phyloP scores from a whole-genome alignment of 2,113 vertebrate species.

The Sceloporus tristichus region DNA sequence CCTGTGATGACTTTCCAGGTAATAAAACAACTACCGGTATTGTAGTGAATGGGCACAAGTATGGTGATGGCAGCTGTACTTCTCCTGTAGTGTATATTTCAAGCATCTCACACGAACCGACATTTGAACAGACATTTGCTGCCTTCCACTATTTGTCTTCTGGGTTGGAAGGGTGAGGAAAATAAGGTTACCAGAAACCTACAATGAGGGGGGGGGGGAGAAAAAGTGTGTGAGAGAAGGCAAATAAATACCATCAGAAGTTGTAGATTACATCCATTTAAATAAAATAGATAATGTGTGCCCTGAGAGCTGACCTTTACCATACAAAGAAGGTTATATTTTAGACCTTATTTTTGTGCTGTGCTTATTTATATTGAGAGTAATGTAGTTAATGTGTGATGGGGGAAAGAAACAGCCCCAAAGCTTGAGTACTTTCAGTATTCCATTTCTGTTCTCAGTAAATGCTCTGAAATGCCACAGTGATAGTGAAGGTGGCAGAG shows the following conservation, averaged over 20 bases:
- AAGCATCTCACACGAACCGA: slow-evolving; percentile 35
- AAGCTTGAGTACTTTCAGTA: slow-evolving; percentile 36
- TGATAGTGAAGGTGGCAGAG: slow-evolving; percentile 41
- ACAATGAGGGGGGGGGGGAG: slow-evolving; percentile 38
- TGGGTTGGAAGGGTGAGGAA: background rate
- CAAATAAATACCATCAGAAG: slow-evolving; percentile 32
- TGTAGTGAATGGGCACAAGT: slow-evolving; percentile 48
- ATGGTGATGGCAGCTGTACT: slow-evolving; percentile 59
- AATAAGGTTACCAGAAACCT: background rate
- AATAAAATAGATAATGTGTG: slow-evolving; percentile 46
- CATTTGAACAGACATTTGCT: slow-evolving; percentile 55
- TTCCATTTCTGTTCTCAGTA: slow-evolving; percentile 17
- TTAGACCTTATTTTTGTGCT: slow-evolving; percentile 35
- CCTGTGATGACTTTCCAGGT: no score
- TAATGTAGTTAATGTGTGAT: slow-evolving; percentile 13
- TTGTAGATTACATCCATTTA: slow-evolving; percentile 30
- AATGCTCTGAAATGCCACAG: slow-evolving; percentile 5
- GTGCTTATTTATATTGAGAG: slow-evolving; percentile 38
- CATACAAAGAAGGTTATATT: slow-evolving; percentile 50
- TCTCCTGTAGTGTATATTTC: slow-evolving; percentile 50
- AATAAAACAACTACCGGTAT: no score
- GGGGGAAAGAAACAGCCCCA: background rate
- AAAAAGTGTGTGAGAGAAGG: background rate
- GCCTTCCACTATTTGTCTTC: slow-evolving; percentile 45
- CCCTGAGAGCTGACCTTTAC: slow-evolving; percentile 46